These are phyloP conservation scores for Rhinoderma darwinii DNA, from an alignment of 2,113 vertebrate genomes.

Conservation along the genomic window DNA sequence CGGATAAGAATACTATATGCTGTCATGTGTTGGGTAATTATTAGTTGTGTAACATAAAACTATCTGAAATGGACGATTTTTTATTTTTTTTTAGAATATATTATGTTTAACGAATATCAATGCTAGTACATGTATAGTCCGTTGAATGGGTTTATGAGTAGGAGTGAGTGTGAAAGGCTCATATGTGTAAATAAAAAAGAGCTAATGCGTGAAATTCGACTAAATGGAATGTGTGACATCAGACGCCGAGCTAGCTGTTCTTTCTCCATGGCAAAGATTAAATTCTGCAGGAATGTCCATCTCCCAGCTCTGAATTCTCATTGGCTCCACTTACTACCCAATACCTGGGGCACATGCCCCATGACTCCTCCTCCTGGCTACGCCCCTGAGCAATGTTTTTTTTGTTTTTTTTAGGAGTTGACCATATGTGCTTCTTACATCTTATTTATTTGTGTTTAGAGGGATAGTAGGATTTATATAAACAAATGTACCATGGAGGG, in stretches of 20 bases:
- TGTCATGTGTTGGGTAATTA: background rate
- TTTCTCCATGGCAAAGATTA: background rate
- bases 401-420: too few relatives aligned
- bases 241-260: background rate
- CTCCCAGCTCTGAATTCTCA: background rate
- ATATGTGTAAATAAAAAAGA: background rate
- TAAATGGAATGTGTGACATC: background rate
- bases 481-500: too few relatives aligned
- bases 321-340: background rate
- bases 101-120: slow-evolving; percentile 31
- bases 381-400: too few relatives aligned
- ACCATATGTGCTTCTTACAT: too few relatives aligned
- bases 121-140: slow-evolving; percentile 59
- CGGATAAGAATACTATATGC: background rate
- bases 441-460: too few relatives aligned
- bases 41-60: slow-evolving; percentile 23
- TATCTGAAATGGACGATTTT: slow-evolving; percentile 19
- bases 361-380: too few relatives aligned
- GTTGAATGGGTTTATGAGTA: slow-evolving; percentile 42
- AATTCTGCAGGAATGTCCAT: background rate
- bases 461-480: too few relatives aligned
- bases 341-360: too few relatives aligned
- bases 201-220: background rate
- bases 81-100: slow-evolving; percentile 58
- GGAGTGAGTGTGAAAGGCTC: slow-evolving; percentile 21